phyloP scores from a whole-genome alignment of 2,888 invertebrate genomes.

The Apotomis betuletana region DNA sequence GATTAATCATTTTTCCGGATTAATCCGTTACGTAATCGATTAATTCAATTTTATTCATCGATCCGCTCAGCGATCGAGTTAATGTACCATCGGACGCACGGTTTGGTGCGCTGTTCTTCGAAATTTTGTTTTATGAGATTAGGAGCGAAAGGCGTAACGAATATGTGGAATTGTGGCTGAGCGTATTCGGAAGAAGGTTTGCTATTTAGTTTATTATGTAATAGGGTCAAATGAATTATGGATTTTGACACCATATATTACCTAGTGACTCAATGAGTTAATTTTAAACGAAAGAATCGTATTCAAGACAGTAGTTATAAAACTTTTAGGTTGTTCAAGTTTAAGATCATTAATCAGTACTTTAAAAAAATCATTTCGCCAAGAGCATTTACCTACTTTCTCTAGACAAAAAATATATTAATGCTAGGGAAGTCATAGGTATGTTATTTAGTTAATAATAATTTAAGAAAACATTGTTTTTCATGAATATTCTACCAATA shows the following conservation, averaged over 20 bases:
- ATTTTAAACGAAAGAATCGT: background rate
- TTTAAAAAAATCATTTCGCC: too few species aligned
- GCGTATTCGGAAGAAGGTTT: slow-evolving; percentile 31
- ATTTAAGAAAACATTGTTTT: too few species aligned
- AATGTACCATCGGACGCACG: slow-evolving; percentile 12
- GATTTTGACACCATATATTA: slow-evolving; percentile 12
- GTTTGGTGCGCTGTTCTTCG: background rate
- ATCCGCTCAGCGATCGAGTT: slow-evolving; percentile 27
- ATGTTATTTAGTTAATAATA: too few species aligned
- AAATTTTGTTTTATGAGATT: slow-evolving; percentile 7
- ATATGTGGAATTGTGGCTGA: background rate
- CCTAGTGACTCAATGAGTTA: slow-evolving; percentile 1
- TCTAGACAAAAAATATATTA: too few species aligned
- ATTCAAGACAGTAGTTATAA: too few species aligned
- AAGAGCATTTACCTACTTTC: too few species aligned
- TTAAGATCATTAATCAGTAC: too few species aligned
- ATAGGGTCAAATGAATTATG: slow-evolving; percentile 18
- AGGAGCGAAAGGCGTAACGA: background rate
- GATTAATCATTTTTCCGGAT: slow-evolving; percentile 36
- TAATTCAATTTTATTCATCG: slow-evolving; percentile 41
- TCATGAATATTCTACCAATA: too few species aligned
- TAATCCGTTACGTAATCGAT: slow-evolving; percentile 31
- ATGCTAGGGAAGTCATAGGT: too few species aligned
- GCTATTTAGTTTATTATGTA: slow-evolving; percentile 25
- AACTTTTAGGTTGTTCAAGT: background rate